phyloP scores from a whole-genome alignment of 2,888 invertebrate genomes.

The Cacoxenus indagator region DNA sequence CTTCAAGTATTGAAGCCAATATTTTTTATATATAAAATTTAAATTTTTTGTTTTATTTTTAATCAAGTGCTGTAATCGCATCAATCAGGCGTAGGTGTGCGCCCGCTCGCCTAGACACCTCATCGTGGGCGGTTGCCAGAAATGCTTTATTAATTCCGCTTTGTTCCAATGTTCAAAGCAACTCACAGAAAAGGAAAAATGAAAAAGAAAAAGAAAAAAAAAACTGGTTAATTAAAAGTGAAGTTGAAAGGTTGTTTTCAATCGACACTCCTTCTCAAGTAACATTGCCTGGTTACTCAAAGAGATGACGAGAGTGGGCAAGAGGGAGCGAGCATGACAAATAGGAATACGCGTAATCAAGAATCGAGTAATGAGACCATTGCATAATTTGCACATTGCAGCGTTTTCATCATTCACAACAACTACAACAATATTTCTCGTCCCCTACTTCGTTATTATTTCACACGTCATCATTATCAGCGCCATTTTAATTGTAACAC shows the following conservation, averaged over 20 bases:
- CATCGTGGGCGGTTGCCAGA: too few relatives aligned
- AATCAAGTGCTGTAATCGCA: not conserved
- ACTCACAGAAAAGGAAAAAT: too few relatives aligned
- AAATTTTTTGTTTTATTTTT: not conserved
- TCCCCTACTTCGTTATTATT: not conserved
- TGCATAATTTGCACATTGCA: not conserved
- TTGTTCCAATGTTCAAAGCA: too few relatives aligned
- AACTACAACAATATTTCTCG: not conserved
- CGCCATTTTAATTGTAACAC: slow-evolving; percentile 13
- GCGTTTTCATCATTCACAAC: not conserved
- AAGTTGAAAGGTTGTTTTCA: not conserved
- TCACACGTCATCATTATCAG: not conserved
- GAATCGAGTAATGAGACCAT: slow-evolving; percentile 17
- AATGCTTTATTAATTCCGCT: too few relatives aligned
- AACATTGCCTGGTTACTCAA: too few relatives aligned
- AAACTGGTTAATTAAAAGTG: not conserved
- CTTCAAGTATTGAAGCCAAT: too few relatives aligned
- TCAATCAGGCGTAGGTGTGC: too few relatives aligned
- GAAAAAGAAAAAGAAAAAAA: too few relatives aligned
- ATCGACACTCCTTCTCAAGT: slow-evolving; percentile 26
- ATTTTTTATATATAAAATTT: too few relatives aligned
- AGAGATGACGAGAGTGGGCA: too few relatives aligned
- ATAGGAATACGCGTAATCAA: slow-evolving; percentile 36
- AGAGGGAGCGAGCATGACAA: too few relatives aligned
- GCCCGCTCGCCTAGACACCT: too few relatives aligned